Evolutionary conservation across 2,888 invertebrate species (phyloP), one percentile per base, ranked within the genome.

Genomic region (Meteorus colon): DNA sequence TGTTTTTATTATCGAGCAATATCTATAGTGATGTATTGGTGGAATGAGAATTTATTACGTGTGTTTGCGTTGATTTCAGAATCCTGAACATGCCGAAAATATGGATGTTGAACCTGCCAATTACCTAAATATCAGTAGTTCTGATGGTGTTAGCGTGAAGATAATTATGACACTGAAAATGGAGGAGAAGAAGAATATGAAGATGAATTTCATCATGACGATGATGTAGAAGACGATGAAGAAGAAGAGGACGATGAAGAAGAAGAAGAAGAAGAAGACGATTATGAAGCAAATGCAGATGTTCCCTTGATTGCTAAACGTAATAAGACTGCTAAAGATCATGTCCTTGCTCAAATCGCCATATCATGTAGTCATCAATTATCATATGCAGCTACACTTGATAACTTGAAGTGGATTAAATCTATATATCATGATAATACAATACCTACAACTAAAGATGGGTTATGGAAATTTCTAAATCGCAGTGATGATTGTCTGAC

Each of bases 401-500:
- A 51, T n/a, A n/a, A 51, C n/a, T 51, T 51, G n/a, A 14, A 51
- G 4, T n/a, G 14, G 16, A n/a, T n/a, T n/a, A 51, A 51, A 14
- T n/a, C 14, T 2, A n/a, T n/a, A 2, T n/a, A 51, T n/a, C 16
- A 51, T n/a, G 14, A 51, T n/a, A n/a, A 51, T n/a, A n/a, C 51
- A n/a, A n/a, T 51, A n/a, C 51, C 51, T 14, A 6, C 14, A 4
- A 51, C 51, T 4, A 51, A 51, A 51, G 16, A n/a, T 14, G 51
- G 16, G 16, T 51, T 51, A 51, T 51, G 51, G 51, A 51, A 51
- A n/a, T 14, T n/a, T 6, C 34, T 37, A 67, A 41, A 2, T 31
- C 34, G 41, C 66, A 67, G 8, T 59, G 27, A 69, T 19, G 19
- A 27, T 69, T 31, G 19, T n/a, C 19, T 69, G 16, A 34, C 69